Conservation (phyloP, 2,113 vertebrate species). For the Andinoacara biseriatus region DNA sequence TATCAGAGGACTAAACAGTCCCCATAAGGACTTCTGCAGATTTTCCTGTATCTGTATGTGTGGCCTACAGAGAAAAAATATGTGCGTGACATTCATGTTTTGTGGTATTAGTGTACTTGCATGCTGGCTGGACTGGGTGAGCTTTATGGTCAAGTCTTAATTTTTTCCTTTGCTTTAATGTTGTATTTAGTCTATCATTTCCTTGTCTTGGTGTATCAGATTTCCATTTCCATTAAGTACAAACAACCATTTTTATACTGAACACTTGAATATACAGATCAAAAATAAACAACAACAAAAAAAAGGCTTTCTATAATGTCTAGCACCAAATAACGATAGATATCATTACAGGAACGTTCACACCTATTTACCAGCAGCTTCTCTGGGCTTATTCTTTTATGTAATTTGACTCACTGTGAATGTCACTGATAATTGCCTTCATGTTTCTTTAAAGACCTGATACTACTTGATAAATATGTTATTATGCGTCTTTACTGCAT, state of each 20-base stretch:
- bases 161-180: constrained; percentile 44
- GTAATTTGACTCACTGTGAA: background rate
- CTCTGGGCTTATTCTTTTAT: background rate
- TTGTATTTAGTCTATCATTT: constrained; percentile 45
- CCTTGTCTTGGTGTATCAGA: constrained; percentile 23
- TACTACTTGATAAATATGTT: too few species aligned
- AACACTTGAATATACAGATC: constrained; percentile 28
- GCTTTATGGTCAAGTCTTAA: constrained; percentile 41
- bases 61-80: constrained; percentile 9
- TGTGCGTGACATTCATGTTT: constrained; percentile 24
- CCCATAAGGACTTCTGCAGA: constrained; percentile 53
- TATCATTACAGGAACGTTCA: background rate
- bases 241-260: background rate
- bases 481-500: too few species aligned
- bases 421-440: too few species aligned
- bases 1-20: constrained; percentile 62
- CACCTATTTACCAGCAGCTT: constrained; percentile 55
- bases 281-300: constrained; percentile 11
- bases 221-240: background rate
- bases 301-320: constrained; percentile 35
- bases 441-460: too few species aligned
- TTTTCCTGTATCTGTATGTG: constrained; percentile 24
- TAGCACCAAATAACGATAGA: background rate
- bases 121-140: constrained; percentile 56
- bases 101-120: constrained; percentile 60